phyloP scores from a whole-genome alignment of 2,113 vertebrate species.

The Odontesthes bonariensis region DNA sequence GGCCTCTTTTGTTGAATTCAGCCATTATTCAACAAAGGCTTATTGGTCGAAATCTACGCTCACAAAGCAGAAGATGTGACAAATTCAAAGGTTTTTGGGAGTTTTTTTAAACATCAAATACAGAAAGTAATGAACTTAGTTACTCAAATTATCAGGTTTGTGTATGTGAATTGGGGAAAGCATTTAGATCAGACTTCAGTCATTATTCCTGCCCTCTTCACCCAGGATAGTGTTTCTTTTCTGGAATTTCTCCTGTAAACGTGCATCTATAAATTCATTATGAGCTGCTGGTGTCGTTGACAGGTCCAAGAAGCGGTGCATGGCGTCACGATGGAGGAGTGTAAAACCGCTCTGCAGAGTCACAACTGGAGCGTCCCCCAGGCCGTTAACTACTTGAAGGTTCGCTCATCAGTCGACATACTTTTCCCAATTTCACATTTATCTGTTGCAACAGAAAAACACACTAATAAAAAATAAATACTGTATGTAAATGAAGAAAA shows the following conservation, averaged over 20 bases:
- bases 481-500: background rate
- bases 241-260: background rate
- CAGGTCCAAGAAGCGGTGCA: constrained; percentile 95
- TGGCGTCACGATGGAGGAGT: constrained; percentile 95
- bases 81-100: background rate
- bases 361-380: constrained; percentile 88
- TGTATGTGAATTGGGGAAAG: background rate
- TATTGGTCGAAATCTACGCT: background rate
- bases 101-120: constrained; percentile 8
- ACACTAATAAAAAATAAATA: background rate
- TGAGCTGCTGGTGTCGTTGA: background rate
- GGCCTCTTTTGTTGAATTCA: background rate
- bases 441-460: accelerated
- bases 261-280: background rate
- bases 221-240: background rate
- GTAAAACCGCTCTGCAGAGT: constrained; percentile 89
- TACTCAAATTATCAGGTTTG: background rate
- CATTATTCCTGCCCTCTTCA: background rate
- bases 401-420: background rate
- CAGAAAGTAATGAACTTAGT: constrained; percentile 8
- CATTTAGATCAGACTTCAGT: background rate
- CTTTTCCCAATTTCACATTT: background rate
- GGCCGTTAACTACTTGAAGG: constrained; percentile 93
- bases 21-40: constrained; percentile 7
- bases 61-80: background rate